Evolutionary conservation across 2,113 vertebrate species (phyloP).

Genomic region (Bujurquina vittata): DNA sequence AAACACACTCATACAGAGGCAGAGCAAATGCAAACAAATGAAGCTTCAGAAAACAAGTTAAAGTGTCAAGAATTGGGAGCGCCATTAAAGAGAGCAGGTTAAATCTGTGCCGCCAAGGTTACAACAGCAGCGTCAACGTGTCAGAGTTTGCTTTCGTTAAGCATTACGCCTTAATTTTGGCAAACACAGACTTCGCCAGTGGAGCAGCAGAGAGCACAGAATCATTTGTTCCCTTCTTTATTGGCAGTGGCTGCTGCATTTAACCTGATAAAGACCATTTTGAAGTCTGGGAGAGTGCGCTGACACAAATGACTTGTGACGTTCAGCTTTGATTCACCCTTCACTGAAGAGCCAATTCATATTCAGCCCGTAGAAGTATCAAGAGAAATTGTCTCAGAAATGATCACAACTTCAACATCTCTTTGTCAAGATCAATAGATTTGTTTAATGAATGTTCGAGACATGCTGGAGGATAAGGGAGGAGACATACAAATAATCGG

Average conservation of each 20-base stretch:
- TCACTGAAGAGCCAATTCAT: conserved; percentile 34
- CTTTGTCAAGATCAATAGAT: conserved; percentile 16
- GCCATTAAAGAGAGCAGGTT: neutral
- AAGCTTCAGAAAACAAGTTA: neutral
- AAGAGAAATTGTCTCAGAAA: conserved; percentile 13
- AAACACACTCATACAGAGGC: neutral
- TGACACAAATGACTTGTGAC: conserved; percentile 65
- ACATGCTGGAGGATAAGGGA: neutral
- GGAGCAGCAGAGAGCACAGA: conserved; percentile 17
- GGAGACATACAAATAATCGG: neutral
- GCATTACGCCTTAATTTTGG: neutral
- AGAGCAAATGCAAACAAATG: neutral
- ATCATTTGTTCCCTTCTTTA: conserved; percentile 32
- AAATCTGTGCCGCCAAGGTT: neutral
- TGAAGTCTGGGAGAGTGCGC: conserved; percentile 38
- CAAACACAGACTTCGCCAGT: neutral
- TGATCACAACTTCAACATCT: conserved; percentile 14
- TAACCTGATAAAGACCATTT: conserved; percentile 55
- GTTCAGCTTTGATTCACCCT: conserved; percentile 52
- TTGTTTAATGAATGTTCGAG: neutral
- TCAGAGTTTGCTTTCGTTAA: neutral
- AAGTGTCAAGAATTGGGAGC: neutral
- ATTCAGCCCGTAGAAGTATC: conserved; percentile 22
- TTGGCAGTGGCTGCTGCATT: conserved; percentile 36
- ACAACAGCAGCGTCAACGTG: neutral